Base-by-base conservation (phyloP, 2,888 invertebrate genomes). In the Euplexia lucipara region DNA sequence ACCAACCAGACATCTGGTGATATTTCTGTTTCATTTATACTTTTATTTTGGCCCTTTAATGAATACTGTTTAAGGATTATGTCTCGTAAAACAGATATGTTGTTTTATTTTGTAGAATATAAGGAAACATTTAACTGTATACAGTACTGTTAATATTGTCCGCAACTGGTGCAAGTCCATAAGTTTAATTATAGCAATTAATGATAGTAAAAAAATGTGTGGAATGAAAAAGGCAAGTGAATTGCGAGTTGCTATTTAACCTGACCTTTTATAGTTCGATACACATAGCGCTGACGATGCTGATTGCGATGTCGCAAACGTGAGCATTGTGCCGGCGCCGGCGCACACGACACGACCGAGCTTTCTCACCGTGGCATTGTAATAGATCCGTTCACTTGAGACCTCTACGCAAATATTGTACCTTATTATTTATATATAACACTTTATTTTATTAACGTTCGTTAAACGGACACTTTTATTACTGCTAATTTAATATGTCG, bases 341-440 rank as follows among this genome's bases (percentile, higher is more conserved):
- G 73, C 76, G 84, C 86, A 75, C 78, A 78, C 85, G 84, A 83
- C 76, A 77, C 79, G 79, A 74, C 59, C 78, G 85, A 90, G 91
- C 92, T 92, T 92, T 93, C 92, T 91, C 90, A 87, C 86, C 84
- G 86, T 88, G 90, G 91, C 89, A 92, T 92, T 92, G 90, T 90
- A 88, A 86, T 86, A 84, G 86, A 88, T 87, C 88, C 91, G 87
- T 89, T 91, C 92, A 91, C 92, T 90, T 84, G 79, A 88, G 86
- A 88, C 90, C 87, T 90, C 86, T 86, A 85, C 83, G 76, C 82
- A 83, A 87, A 90, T 86, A 82, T 79, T 72, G 70, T 75, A 76
- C 70, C 49, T 60, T 56, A 70, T 77, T 79, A 79, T 75, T 72
- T 62, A 26, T 68, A 77, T 71, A 42, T 54, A 75, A 47, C 30